These are phyloP conservation scores for Sturmia bella DNA, from an alignment of 2,888 invertebrate species.

Conservation along the genomic window DNA sequence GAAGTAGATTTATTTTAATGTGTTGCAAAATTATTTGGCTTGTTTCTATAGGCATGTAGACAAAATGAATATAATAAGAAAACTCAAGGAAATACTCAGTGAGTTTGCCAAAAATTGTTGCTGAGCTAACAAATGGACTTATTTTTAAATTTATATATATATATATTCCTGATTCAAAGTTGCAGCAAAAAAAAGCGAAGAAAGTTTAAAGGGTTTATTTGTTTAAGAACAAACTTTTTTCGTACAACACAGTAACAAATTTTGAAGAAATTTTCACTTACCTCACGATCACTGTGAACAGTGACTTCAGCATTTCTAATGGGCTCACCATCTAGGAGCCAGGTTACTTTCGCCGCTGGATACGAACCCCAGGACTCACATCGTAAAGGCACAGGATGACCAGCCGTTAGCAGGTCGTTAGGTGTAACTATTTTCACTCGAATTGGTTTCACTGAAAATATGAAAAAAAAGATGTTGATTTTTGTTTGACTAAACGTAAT, in stretches of 20 bases:
- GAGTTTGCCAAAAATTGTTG: slow-evolving; percentile 1
- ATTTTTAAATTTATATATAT: no score
- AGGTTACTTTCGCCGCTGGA: slow-evolving; percentile 91
- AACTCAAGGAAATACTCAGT: neutral
- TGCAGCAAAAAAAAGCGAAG: no score
- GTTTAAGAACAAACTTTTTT: no score
- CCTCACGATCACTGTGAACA: slow-evolving; percentile 76
- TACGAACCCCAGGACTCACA: slow-evolving; percentile 92
- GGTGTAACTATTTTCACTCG: slow-evolving; percentile 88
- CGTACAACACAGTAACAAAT: no score
- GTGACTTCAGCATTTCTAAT: slow-evolving; percentile 85
- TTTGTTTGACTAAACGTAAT: no score
- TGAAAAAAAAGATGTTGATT: neutral
- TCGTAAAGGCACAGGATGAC: slow-evolving; percentile 87
- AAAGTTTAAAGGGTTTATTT: no score
- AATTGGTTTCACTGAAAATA: slow-evolving; percentile 88
- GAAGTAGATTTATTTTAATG: slow-evolving; percentile 55
- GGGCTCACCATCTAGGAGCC: slow-evolving; percentile 88
- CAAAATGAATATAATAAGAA: neutral
- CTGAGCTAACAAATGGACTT: neutral
- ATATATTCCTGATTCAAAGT: no score
- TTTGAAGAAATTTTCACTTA: neutral
- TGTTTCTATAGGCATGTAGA: slow-evolving; percentile 50
- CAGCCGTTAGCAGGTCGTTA: slow-evolving; percentile 88
- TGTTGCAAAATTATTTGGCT: slow-evolving; percentile 51